Percentiles rank a stretch among this genome's conserved stretches.
Evolutionary conservation across 2,113 vertebrate genomes (phyloP).

Genomic region (Ciconia maguari): DNA sequence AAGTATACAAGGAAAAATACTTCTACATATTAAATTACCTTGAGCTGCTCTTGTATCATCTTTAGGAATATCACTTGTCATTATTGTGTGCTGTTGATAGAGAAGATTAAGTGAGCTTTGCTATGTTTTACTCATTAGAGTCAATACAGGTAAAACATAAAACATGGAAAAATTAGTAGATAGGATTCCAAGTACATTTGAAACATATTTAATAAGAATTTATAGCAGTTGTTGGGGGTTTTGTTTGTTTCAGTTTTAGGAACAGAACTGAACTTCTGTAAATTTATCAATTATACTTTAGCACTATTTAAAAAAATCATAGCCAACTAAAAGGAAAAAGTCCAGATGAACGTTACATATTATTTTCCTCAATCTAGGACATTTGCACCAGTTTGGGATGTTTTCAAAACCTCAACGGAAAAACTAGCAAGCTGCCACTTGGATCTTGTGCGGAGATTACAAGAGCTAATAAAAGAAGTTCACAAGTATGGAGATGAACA

Average conservation of each 20-base stretch:
- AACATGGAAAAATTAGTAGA: neutral
- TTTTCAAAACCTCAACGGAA: slow-evolving; percentile 94
- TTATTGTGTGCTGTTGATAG: neutral
- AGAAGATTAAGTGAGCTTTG: neutral
- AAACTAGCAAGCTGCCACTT: slow-evolving; percentile 93
- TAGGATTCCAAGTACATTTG: neutral
- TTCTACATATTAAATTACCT: neutral
- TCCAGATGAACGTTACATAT: neutral
- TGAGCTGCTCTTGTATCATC: neutral
- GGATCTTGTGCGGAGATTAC: slow-evolving; percentile 92
- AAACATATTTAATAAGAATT: neutral
- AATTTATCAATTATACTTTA: neutral
- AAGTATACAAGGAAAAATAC: neutral
- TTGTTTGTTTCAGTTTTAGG: neutral
- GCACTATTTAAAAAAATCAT: neutral
- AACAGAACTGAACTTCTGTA: neutral
- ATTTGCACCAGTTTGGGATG: slow-evolving; percentile 95
- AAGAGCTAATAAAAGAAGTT: slow-evolving; percentile 96
- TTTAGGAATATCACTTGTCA: neutral
- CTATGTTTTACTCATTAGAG: neutral
- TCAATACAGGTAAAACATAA: neutral
- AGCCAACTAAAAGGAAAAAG: neutral
- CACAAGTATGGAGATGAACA: slow-evolving; percentile 98
- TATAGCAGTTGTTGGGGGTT: neutral
- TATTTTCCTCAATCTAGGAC: slow-evolving; percentile 77